A percentile compares a stretch with the other conserved stretches of the same genome.
phyloP scores from a whole-genome alignment of 2,113 vertebrate genomes.

The Verasper variegatus region DNA sequence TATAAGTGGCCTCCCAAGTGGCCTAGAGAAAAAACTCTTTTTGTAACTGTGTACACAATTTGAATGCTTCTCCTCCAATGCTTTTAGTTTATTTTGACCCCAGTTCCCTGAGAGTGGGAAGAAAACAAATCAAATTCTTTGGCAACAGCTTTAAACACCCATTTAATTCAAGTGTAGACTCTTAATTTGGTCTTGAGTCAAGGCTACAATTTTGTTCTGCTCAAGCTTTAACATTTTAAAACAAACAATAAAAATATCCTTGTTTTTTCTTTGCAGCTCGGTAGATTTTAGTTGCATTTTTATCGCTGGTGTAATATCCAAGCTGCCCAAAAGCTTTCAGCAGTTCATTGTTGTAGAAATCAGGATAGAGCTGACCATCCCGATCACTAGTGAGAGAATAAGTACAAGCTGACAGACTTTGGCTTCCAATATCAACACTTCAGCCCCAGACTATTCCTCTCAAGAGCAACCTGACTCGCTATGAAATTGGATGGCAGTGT shows the following conservation, averaged over 20 bases:
- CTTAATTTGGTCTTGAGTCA: not conserved
- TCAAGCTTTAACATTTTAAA: not conserved
- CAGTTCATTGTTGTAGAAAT: constrained; percentile 26
- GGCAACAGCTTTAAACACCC: too few species aligned
- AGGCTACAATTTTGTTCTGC: not conserved
- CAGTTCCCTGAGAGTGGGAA: not conserved
- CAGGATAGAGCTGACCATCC: constrained; percentile 21
- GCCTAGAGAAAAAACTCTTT: not conserved
- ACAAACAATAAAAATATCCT: not conserved
- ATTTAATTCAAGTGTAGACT: not conserved
- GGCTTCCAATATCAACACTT: constrained; percentile 57
- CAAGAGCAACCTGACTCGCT: constrained; percentile 51
- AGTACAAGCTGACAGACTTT: constrained; percentile 37
- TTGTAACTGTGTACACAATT: not conserved
- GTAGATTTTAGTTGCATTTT: constrained; percentile 1
- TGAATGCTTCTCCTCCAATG: too few species aligned
- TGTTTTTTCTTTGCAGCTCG: too few species aligned
- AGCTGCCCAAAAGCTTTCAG: constrained; percentile 25
- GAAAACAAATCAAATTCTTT: not conserved
- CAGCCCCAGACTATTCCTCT: constrained; percentile 59
- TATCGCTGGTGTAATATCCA: not conserved
- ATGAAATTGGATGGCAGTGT: constrained; percentile 66
- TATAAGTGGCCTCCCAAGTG: too few species aligned
- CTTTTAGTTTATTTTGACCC: not conserved
- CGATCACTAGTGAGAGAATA: constrained; percentile 36